Base-by-base conservation (phyloP, 2,797 vertebrate species). In the Sebastes baramenuke region DNA sequence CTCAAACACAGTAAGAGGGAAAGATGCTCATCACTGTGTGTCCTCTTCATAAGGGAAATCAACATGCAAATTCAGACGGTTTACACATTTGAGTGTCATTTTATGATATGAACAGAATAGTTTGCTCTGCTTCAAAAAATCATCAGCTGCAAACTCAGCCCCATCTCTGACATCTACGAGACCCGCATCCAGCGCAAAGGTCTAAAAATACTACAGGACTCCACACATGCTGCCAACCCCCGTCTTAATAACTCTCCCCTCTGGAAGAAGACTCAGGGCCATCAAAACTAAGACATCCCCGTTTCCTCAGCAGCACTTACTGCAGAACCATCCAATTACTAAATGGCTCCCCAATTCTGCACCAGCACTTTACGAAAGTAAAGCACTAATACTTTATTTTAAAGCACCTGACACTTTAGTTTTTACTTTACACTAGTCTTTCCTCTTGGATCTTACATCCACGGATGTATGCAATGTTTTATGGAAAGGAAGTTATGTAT, bases 21-120 rank as follows among this genome's bases (percentile, higher is more conserved):
- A 38, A 75, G 68, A 79, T 77, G 46, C 38, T 62, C 38, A 65
- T 80, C 78, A 72, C 64, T 42, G 61, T 75, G 52, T 83, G 75
- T 60, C 36, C 14, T 52, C 52, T 77, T 77, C 68, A 56, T 70
- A 3, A 27, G 54, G 38, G 70, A 87, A 90, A 85, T 83, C 72
- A 71, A 59, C 65, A 86, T 60, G 64, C 54, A 79, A 76, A 80
- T 67, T 72, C 18, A 34, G 2, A 59, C 7, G 55, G 20, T 81
- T 69, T 49, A 56, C n/a, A 71, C 38, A 61, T 77, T 58, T 54
- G 5, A 72, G 32, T 14, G 27, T 22, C 20, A 34, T 58, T 68
- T 62, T 49, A 2, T 2, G 60, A 34, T 62, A n/a, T n/a, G 11
- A 62, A 13, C 60, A 62, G 30, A 62, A 34, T 6, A 10, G 18